Base-by-base conservation (phyloP, 1,140 invertebrate species). In the Tetramorium alpestre region DNA sequence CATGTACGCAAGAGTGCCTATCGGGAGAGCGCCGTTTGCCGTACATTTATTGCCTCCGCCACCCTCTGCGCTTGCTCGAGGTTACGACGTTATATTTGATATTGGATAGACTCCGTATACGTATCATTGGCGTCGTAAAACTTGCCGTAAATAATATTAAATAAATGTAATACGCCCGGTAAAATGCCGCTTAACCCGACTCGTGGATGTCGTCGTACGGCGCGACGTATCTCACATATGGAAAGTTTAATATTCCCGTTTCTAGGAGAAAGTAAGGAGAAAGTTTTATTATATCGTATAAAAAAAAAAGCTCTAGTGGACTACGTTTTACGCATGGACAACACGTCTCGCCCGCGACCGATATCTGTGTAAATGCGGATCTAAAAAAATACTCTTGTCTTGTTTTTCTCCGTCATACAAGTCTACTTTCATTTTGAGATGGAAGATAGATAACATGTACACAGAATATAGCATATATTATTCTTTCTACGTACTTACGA, bases 51-150 rank as follows among this genome's bases (percentile, higher is more conserved):
- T 94, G 94, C 94, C 92, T 90, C 89, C 77, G 65, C 89, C 91
- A 92, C 89, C 91, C 93, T 92, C 89, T 89, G 87, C 92, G 89
- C 87, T 90, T 92, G 91, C 92, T 88, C 89, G 64, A 91, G 92
- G 93, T 92, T 95, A 94, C 93, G 94, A 95, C 93, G 94, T 95
- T 95, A 95, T 95, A 95, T 95, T 95, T 95, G 94, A 95, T 95
- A 95, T 95, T 95, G 94, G 95, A 94, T 94, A 94, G 93, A 95
- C 92, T 93, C 86, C 90, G 92, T 94, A 94, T 95, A 94, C 91
- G 93, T 95, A 94, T 94, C 94, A 94, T 94, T 94, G 93, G 87
- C 86, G 82, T 94, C 94, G 92, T 95, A 95, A 95, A 95, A 93
- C 90, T 90, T 91, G 92, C 90, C 93, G 91, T 95, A 95, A 95